Conservation (phyloP, 2,888 invertebrate genomes). For the Teleogryllus oceanicus region DNA sequence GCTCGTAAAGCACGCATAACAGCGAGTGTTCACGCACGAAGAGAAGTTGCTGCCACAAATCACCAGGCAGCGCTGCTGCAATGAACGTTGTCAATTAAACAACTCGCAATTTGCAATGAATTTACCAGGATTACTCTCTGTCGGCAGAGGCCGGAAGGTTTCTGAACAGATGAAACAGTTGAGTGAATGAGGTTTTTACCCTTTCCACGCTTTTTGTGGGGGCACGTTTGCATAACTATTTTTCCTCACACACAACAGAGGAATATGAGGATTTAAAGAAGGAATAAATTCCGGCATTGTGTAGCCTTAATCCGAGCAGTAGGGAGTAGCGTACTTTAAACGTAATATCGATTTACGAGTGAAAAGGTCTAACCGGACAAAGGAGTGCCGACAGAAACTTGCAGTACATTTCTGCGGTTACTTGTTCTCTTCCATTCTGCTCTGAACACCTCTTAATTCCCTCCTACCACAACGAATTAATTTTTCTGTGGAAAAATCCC, state of each 20-base stretch:
- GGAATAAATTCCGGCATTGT: background rate
- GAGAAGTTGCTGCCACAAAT: background rate
- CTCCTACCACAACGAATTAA: too few relatives aligned
- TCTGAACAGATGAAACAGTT: background rate
- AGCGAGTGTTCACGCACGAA: too few relatives aligned
- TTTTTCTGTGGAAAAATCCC: too few relatives aligned
- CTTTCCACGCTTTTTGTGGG: background rate
- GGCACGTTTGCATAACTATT: background rate
- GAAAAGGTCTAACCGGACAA: too few relatives aligned
- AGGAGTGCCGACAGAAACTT: too few relatives aligned
- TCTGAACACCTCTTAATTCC: too few relatives aligned
- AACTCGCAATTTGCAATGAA: conserved; percentile 9
- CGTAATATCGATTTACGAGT: too few relatives aligned
- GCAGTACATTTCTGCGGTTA: too few relatives aligned
- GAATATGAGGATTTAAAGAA: conserved; percentile 4
- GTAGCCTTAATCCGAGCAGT: background rate
- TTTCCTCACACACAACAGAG: background rate
- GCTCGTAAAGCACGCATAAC: too few relatives aligned
- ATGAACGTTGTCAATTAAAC: conserved; percentile 18
- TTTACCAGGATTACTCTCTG: background rate
- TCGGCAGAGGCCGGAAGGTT: background rate
- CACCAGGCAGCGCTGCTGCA: background rate
- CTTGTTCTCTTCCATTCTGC: too few relatives aligned
- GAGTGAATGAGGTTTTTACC: background rate
- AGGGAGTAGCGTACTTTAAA: too few relatives aligned